Conservation (phyloP, 2,888 invertebrate species). For the Apamea sordens region DNA sequence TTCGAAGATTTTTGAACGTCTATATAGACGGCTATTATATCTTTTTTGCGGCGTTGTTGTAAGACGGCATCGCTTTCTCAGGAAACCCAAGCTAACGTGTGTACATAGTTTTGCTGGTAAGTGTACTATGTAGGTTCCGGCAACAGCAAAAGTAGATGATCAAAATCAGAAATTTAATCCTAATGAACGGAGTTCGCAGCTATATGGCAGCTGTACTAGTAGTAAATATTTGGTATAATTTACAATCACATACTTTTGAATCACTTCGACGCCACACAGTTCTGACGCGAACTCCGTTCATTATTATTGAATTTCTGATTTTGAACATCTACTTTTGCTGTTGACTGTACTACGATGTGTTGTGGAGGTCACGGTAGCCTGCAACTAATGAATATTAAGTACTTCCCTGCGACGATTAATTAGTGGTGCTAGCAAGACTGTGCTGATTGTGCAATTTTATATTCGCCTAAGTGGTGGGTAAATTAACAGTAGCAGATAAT, state of each 20-base stretch:
- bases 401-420: conserved; percentile 54
- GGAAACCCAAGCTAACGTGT: not conserved
- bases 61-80: not conserved
- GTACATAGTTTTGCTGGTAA: not conserved
- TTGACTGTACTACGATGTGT: conserved; percentile 25
- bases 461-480: conserved; percentile 10
- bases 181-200: no score
- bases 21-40: not conserved
- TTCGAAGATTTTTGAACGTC: not conserved
- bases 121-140: not conserved
- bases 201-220: no score
- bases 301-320: no score
- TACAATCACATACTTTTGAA: no score
- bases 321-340: no score
- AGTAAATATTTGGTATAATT: no score
- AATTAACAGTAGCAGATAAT: not conserved
- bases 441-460: conserved; percentile 45
- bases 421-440: conserved; percentile 19
- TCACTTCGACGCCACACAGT: no score
- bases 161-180: no score
- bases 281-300: no score
- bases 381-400: conserved; percentile 58
- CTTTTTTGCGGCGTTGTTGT: not conserved
- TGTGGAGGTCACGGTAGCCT: conserved; percentile 52
- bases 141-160: no score